Conservation (phyloP, 2,113 vertebrate species). For the Calcarius ornatus region DNA sequence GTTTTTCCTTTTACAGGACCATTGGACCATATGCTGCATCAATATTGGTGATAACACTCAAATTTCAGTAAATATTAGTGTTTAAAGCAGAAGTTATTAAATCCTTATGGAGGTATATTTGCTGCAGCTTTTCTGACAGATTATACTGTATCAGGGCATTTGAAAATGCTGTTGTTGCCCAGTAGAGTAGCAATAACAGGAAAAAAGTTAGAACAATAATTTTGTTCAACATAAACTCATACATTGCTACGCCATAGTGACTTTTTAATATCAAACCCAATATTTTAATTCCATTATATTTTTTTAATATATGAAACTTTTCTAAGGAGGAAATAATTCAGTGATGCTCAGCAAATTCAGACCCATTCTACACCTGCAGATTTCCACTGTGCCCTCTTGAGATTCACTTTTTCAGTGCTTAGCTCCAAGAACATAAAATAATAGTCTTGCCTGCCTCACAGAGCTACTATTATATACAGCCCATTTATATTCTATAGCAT, state of each 20-base stretch:
- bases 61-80: slow-evolving; percentile 4
- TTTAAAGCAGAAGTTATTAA: neutral
- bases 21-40: neutral
- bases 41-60: neutral
- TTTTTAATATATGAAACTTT: neutral
- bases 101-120: neutral
- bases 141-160: neutral
- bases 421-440: neutral
- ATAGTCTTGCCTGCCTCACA: neutral
- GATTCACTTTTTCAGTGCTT: neutral
- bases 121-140: neutral
- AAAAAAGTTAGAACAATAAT: neutral
- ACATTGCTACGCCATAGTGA: neutral
- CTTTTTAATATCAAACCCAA: neutral
- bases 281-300: neutral
- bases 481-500: neutral
- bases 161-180: neutral
- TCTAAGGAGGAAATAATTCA: neutral
- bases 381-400: neutral
- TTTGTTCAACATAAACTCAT: neutral
- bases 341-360: neutral
- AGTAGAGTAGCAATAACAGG: neutral
- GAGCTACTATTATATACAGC: neutral
- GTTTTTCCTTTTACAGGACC: neutral
- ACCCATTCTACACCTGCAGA: neutral